phyloP scores from a whole-genome alignment of 2,888 invertebrate species.

The Drosophila neonasuta region DNA sequence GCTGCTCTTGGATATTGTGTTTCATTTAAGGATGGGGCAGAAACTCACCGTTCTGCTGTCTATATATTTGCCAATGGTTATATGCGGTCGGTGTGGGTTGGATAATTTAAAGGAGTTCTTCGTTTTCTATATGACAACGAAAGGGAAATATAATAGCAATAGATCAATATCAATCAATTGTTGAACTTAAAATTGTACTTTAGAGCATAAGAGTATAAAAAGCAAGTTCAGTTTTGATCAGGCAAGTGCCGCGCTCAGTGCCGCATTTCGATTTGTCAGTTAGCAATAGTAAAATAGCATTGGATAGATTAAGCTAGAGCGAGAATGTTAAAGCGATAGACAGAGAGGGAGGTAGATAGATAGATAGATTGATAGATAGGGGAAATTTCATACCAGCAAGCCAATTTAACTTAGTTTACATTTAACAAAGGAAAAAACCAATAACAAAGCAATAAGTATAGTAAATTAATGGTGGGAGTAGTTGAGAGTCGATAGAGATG shows the following conservation, averaged over 20 bases:
- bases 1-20: constrained; percentile 36
- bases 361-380: constrained; percentile 2
- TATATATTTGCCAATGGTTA: constrained; percentile 43
- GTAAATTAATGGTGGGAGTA: constrained; percentile 20
- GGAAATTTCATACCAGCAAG: constrained; percentile 26
- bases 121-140: constrained; percentile 64
- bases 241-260: constrained; percentile 43
- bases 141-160: constrained; percentile 63
- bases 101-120: constrained; percentile 65
- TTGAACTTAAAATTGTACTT: constrained; percentile 34
- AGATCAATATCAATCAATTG: constrained; percentile 66
- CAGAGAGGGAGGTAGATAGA: constrained; percentile 9
- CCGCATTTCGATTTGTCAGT: constrained; percentile 18
- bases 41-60: constrained; percentile 51
- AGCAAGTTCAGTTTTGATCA: constrained; percentile 10
- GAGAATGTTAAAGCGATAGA: constrained; percentile 21
- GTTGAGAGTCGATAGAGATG: constrained; percentile 13
- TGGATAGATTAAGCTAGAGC: constrained; percentile 1
- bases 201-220: constrained; percentile 4
- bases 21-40: constrained; percentile 47
- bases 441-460: constrained; percentile 36
- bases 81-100: constrained; percentile 59
- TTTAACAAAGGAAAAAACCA: constrained; percentile 37
- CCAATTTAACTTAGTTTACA: constrained; percentile 39
- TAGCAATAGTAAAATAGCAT: constrained; percentile 19